Evolutionary conservation across 2,797 vertebrate genomes (phyloP).

Genomic region (Distichodus sexfasciatus): DNA sequence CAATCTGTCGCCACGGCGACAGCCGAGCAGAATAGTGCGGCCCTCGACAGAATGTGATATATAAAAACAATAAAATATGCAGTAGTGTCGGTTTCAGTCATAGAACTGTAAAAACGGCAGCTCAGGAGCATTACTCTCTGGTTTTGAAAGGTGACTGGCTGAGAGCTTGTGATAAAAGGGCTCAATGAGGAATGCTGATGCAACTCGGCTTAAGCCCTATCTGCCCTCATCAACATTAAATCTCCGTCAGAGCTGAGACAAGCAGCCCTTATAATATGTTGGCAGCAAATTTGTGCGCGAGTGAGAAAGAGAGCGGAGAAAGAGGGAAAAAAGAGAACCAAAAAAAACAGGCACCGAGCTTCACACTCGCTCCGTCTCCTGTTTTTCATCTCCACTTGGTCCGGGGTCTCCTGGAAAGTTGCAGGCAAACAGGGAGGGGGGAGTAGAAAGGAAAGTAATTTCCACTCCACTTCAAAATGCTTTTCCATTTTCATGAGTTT

Average conservation of each 20-base stretch:
- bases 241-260: conserved; percentile 38
- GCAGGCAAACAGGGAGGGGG: conserved; percentile 38
- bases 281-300: conserved; percentile 37
- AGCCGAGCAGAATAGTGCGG: conserved; percentile 34
- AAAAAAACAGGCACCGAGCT: conserved; percentile 17
- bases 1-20: conserved; percentile 46
- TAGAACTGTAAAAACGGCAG: conserved; percentile 44
- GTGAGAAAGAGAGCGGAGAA: conserved; percentile 36
- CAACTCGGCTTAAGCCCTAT: conserved; percentile 31
- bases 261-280: conserved; percentile 43
- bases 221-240: conserved; percentile 49
- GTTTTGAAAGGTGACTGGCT: conserved; percentile 37
- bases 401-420: conserved; percentile 43
- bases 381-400: conserved; percentile 41
- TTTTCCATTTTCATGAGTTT: conserved; percentile 60
- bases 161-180: conserved; percentile 17
- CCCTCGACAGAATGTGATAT: conserved; percentile 42
- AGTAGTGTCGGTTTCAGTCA: conserved; percentile 24
- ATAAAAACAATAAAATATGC: conserved; percentile 45
- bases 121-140: conserved; percentile 27
- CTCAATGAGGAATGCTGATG: conserved; percentile 43
- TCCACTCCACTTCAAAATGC: conserved; percentile 40
- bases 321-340: conserved; percentile 24
- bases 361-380: conserved; percentile 30
- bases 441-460: conserved; percentile 44